These are phyloP conservation scores for Adelognathus sp. DNA, from an alignment of 2,888 invertebrate species.

Conservation along the genomic window DNA sequence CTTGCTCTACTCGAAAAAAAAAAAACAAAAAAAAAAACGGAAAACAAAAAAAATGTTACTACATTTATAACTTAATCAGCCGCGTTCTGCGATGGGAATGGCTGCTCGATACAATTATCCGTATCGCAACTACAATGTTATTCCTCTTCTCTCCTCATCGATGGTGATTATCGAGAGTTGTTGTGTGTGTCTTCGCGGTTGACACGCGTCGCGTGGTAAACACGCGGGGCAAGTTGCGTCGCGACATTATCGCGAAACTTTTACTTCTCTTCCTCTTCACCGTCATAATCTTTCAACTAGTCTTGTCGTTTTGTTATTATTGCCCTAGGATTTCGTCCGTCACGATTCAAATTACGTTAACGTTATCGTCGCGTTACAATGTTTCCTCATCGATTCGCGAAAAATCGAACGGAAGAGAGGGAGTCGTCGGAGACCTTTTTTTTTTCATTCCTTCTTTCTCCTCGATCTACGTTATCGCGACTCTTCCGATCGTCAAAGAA, in stretches of 20 bases:
- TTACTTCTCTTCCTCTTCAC: background rate
- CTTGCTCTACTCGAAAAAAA: conserved; percentile 14
- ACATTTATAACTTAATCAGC: background rate
- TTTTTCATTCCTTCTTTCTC: background rate
- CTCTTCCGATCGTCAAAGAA: too few relatives aligned
- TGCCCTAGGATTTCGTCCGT: conserved; percentile 21
- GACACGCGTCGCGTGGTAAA: conserved; percentile 8
- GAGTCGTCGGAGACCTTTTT: conserved; percentile 40
- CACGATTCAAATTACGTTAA: conserved; percentile 14
- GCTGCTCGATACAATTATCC: background rate
- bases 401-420: conserved; percentile 53
- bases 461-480: background rate
- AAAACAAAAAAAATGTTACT: background rate
- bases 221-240: background rate
- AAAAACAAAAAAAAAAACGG: background rate
- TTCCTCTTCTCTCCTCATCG: background rate
- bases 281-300: background rate
- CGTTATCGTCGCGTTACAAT: conserved; percentile 5
- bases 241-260: conserved; percentile 1
- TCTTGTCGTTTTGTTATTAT: background rate
- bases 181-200: background rate
- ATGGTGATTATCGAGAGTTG: conserved; percentile 4
- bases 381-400: conserved; percentile 30
- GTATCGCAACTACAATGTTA: conserved; percentile 6
- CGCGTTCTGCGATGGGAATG: conserved; percentile 1